Evolutionary conservation across 2,113 vertebrate species (phyloP).

Genomic region (Stercorarius parasiticus): DNA sequence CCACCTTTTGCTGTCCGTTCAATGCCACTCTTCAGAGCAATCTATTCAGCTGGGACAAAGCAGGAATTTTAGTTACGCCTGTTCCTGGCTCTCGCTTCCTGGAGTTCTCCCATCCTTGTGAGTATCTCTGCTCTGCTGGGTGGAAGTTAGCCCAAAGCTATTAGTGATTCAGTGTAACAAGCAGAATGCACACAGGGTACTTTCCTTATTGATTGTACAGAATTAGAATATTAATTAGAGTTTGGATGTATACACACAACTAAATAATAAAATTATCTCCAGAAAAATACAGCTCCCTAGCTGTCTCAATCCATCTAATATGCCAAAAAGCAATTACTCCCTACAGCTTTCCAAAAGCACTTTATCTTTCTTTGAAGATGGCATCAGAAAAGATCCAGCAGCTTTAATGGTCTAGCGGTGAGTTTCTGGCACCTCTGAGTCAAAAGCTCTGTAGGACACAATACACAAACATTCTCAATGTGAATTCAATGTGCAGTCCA

Average conservation of each 20-base stretch:
- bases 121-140: background rate
- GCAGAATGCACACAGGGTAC: background rate
- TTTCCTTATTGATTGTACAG: background rate
- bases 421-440: background rate
- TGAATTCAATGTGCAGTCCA: background rate
- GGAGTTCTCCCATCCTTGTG: background rate
- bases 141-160: background rate
- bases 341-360: background rate
- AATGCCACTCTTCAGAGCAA: background rate
- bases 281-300: background rate
- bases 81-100: background rate
- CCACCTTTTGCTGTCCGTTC: background rate
- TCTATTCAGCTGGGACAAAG: background rate
- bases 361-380: slow-evolving; percentile 36
- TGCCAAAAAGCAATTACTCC: slow-evolving; percentile 27
- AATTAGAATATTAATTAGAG: background rate
- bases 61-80: background rate
- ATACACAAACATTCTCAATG: background rate
- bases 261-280: background rate
- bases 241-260: background rate
- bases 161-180: background rate
- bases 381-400: slow-evolving; percentile 4
- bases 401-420: slow-evolving; percentile 1
- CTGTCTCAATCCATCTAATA: background rate
- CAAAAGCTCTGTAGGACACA: background rate